Conservation (phyloP, 2,888 invertebrate genomes). For the Molorchus minor region DNA sequence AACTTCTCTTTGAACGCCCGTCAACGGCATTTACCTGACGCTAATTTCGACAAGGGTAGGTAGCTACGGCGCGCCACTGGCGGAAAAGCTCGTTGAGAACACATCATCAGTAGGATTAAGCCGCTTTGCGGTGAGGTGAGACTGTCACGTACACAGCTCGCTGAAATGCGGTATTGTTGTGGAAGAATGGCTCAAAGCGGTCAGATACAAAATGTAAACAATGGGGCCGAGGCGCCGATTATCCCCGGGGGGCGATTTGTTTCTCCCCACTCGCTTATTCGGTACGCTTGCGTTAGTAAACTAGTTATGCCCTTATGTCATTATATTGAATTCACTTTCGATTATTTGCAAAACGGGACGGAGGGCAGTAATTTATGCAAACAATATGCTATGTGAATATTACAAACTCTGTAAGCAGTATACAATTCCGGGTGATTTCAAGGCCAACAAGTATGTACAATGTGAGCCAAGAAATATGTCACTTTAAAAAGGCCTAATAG, state of each 20-base stretch:
- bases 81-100: conserved; percentile 43
- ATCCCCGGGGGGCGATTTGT: conserved; percentile 55
- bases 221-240: conserved; percentile 59
- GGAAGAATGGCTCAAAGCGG: conserved; percentile 55
- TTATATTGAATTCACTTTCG: conserved; percentile 43
- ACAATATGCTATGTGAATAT: conserved; percentile 6
- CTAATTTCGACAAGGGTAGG: not conserved
- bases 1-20: no score
- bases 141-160: conserved; percentile 55
- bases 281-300: conserved; percentile 48
- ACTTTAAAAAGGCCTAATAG: no score
- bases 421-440: no score
- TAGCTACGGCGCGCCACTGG: conserved; percentile 42
- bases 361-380: conserved; percentile 11
- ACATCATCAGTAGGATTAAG: conserved; percentile 59
- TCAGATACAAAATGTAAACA: conserved; percentile 58
- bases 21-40: no score
- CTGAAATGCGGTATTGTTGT: conserved; percentile 55
- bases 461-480: no score
- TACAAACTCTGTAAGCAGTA: no score
- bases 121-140: conserved; percentile 55
- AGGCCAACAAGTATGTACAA: no score
- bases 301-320: conserved; percentile 57
- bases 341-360: conserved; percentile 24
- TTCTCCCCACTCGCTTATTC: conserved; percentile 39